Percentiles rank a stretch among this genome's conserved stretches.
Conservation (phyloP, 2,113 vertebrate species). For the Coturnix japonica region DNA sequence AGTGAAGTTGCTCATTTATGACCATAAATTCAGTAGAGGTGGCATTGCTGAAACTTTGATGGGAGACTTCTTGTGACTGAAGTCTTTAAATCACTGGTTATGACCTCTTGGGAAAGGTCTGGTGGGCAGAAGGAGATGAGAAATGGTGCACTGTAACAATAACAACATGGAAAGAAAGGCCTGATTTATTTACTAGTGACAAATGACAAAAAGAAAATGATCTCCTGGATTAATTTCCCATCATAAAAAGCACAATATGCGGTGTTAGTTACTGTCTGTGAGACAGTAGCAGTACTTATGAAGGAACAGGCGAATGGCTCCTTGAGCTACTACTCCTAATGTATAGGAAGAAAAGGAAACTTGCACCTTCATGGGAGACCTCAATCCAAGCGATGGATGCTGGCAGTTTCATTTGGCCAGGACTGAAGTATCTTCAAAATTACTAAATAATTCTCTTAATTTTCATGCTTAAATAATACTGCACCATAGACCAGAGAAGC, state of each 20-base stretch:
- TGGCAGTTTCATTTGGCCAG: background rate
- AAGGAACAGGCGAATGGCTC: background rate
- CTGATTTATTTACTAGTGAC: background rate
- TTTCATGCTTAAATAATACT: background rate
- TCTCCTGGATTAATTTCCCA: background rate
- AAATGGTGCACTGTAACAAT: background rate
- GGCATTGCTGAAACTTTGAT: background rate
- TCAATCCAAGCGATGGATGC: background rate
- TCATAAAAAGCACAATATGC: background rate
- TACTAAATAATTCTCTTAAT: background rate
- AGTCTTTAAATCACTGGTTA: conserved; percentile 16
- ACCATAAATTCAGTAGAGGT: background rate
- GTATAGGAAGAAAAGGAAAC: background rate
- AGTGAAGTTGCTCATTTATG: background rate
- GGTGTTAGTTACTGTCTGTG: background rate
- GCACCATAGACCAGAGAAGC: background rate
- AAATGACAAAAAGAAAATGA: background rate
- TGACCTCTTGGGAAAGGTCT: background rate
- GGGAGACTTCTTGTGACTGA: background rate
- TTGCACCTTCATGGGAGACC: background rate
- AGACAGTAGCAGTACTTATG: background rate
- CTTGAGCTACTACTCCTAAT: background rate
- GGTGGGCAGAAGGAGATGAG: background rate
- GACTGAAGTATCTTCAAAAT: background rate
- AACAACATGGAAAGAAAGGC: background rate